A percentile compares a stretch with the other conserved stretches of the same genome.
Conservation (phyloP, 1,140 invertebrate genomes). For the Drosophila varians region DNA sequence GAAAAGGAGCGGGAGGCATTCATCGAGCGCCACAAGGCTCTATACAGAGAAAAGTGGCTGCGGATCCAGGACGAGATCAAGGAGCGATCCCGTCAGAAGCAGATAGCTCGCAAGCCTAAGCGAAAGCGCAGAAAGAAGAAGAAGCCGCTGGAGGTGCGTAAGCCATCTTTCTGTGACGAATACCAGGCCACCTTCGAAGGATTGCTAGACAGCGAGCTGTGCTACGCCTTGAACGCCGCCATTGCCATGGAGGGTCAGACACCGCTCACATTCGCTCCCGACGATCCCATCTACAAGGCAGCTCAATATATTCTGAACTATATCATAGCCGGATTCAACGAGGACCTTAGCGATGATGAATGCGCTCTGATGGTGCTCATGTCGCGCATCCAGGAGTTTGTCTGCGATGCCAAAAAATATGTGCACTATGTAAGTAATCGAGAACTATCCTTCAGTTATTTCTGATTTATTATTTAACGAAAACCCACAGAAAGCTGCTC, state of each 20-base stretch:
- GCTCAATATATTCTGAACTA: constrained; percentile 72
- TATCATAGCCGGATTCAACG: constrained; percentile 57
- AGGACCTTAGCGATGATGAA: constrained; percentile 67
- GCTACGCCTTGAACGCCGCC: constrained; percentile 72
- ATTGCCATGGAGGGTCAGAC: constrained; percentile 62
- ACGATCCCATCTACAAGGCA: constrained; percentile 80
- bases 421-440: constrained; percentile 63
- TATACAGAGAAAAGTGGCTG: constrained; percentile 59
- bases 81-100: constrained; percentile 24
- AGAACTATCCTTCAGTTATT: background rate
- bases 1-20: constrained; percentile 49
- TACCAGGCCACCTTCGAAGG: constrained; percentile 64
- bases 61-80: constrained; percentile 68
- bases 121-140: constrained; percentile 40
- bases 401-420: constrained; percentile 77
- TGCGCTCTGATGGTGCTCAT: constrained; percentile 41
- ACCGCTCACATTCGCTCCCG: constrained; percentile 46
- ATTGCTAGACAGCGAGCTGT: constrained; percentile 65
- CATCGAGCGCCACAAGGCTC: constrained; percentile 61
- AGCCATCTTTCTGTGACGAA: constrained; percentile 61
- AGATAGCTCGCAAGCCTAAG: constrained; percentile 10
- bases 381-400: constrained; percentile 55
- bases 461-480: background rate
- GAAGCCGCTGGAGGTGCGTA: constrained; percentile 12
- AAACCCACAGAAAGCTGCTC: constrained; percentile 57